Evolutionary conservation across 1,140 invertebrate genomes (phyloP).

Genomic region (Pararge aegeria): DNA sequence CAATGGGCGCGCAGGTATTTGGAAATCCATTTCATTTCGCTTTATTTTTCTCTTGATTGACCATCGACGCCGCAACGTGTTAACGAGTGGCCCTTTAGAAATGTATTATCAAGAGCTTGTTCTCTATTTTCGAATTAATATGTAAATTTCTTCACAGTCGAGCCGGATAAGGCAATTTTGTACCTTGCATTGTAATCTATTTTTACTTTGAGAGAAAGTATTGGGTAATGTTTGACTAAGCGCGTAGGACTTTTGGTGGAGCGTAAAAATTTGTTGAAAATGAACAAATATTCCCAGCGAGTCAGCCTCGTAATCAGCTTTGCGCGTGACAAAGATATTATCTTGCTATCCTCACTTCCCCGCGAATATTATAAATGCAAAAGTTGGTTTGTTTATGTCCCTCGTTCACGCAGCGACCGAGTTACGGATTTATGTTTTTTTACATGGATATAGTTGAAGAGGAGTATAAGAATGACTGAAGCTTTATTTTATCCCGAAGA

Average conservation of each 20-base stretch:
- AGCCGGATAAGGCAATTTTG: constrained; percentile 24
- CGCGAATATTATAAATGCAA: no score
- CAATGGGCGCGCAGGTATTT: constrained; percentile 53
- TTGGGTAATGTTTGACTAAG: neutral
- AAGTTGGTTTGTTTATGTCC: no score
- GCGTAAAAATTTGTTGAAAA: no score
- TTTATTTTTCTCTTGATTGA: constrained; percentile 44
- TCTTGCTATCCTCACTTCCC: neutral
- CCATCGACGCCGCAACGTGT: constrained; percentile 32
- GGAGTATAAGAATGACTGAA: no score
- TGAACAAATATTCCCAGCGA: neutral
- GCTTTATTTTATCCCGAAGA: no score
- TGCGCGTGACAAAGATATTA: neutral
- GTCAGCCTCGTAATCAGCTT: neutral
- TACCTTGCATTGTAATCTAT: constrained; percentile 25
- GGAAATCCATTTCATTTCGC: constrained; percentile 49
- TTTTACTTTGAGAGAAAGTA: constrained; percentile 11
- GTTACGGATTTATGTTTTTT: no score
- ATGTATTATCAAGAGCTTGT: constrained; percentile 28
- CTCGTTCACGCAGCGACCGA: no score
- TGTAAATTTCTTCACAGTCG: constrained; percentile 28
- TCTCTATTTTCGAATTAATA: constrained; percentile 31
- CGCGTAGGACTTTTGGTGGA: neutral
- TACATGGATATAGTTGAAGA: no score
- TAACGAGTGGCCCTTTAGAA: constrained; percentile 36